Evolutionary conservation across 1,140 invertebrate species (phyloP), one percentile per base, ranked within the genome.

Genomic region (Achroia grisella): DNA sequence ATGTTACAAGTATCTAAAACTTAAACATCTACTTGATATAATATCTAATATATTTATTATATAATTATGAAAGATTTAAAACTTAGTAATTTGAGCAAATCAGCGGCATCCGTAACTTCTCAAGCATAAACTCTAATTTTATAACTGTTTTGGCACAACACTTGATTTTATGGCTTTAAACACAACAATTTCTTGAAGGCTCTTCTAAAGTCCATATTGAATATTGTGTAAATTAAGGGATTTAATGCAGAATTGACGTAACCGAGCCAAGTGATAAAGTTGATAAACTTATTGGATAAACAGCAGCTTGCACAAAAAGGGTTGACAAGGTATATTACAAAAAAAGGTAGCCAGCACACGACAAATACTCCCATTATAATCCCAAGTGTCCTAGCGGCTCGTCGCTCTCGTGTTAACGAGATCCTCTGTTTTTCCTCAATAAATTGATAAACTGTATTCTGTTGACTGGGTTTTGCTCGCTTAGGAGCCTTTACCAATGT

Each of bases 171-270:
- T 44, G 67, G 62, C 62, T 89, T 89, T 47, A 95, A 89, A 57
- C 92, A 93, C 30, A 96, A 86, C 14, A 96, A 84, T 73, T 93
- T 93, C 71, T 96, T 95, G 76, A 99, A 99, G 2, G 97, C 97
- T 67, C 92, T 89, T 45, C 97, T 89, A 81, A 98, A 99, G 73
- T 99, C 97, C 71, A 97, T 89, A 86, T 99, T 98, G 80, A 98
- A 99, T 73, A 98, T 98, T 1, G 97, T 98, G 82, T 99, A 99
- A 56, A 99, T 98, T 59, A 98, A 90, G 8, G 97, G 97, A 86
- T 99, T 99, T 8, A 98, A 88, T n/a, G 95, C 95, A 13, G 96
- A 98, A 85, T 99, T 99, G 47, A 98, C 91, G 77, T 99, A 99
- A 13, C 98, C 98, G 30, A 99, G 89, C 98, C 98, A 99, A 17